Conservation (phyloP, 2,888 invertebrate genomes). For the Plebejus argus region DNA sequence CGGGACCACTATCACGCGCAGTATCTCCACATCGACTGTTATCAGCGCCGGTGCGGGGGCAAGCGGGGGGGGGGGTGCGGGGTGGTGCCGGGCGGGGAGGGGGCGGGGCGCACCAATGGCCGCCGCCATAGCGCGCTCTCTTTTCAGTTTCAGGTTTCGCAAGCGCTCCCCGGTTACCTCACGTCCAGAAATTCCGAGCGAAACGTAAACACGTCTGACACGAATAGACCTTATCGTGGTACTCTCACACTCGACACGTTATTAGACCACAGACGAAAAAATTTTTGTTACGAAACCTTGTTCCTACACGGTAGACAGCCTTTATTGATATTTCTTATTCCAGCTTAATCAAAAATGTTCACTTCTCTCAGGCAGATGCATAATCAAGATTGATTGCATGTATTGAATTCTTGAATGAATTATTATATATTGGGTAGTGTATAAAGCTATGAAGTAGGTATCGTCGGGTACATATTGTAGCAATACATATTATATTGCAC, state of each 20-base stretch:
- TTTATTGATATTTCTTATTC: neutral
- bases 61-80: constrained; percentile 40
- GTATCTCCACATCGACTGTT: constrained; percentile 46
- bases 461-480: neutral
- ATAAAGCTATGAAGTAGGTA: neutral
- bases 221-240: constrained; percentile 11
- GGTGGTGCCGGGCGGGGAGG: constrained; percentile 34
- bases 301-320: neutral
- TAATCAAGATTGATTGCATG: too few relatives aligned
- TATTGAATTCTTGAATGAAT: too few relatives aligned
- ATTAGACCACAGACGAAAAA: neutral
- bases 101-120: constrained; percentile 34
- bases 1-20: constrained; percentile 48
- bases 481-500: neutral
- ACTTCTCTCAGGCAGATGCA: neutral
- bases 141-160: constrained; percentile 46
- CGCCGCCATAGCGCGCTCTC: constrained; percentile 39
- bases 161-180: constrained; percentile 28
- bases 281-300: neutral
- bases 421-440: too few relatives aligned
- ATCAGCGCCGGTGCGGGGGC: constrained; percentile 40
- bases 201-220: neutral
- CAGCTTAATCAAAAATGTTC: neutral
- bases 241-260: constrained; percentile 2
- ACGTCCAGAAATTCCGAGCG: constrained; percentile 29